Percentiles rank a stretch among this genome's conserved stretches.
Conservation (phyloP, 1,140 invertebrate species). For the Hyphantria cunea region DNA sequence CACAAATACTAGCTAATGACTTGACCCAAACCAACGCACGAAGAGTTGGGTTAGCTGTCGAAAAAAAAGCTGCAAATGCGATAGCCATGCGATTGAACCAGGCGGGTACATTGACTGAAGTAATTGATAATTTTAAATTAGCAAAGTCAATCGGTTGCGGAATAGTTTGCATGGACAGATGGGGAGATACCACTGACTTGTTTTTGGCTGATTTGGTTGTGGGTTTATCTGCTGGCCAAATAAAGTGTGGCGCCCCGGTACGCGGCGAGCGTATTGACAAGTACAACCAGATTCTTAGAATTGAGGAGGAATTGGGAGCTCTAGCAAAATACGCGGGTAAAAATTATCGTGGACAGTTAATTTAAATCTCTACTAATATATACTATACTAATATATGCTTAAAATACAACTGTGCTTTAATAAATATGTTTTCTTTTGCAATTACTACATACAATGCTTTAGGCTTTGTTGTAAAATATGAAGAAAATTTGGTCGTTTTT, state of each 20-base stretch:
- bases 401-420: too few relatives aligned
- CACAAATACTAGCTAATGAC: conserved; percentile 97
- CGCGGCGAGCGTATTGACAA: conserved; percentile 98
- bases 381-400: too few relatives aligned
- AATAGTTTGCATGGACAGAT: conserved; percentile 95
- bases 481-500: too few relatives aligned
- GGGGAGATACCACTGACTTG: conserved; percentile 98
- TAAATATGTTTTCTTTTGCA: too few relatives aligned
- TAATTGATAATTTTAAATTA: conserved; percentile 95
- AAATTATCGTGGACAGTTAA: conserved; percentile 87
- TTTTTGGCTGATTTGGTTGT: conserved; percentile 99
- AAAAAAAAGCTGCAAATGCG: conserved; percentile 97
- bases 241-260: conserved; percentile 98
- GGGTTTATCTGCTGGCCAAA: conserved; percentile 97
- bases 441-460: too few relatives aligned
- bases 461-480: too few relatives aligned
- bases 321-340: conserved; percentile 96
- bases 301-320: conserved; percentile 97
- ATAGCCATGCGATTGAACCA: conserved; percentile 98
- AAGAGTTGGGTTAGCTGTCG: conserved; percentile 95
- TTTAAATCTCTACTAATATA: too few relatives aligned
- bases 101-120: conserved; percentile 97
- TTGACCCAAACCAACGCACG: conserved; percentile 93
- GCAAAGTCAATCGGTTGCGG: conserved; percentile 96
- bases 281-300: conserved; percentile 98